Evolutionary conservation across 2,113 vertebrate genomes (phyloP).

Genomic region (Mesembrinibis cayennensis): DNA sequence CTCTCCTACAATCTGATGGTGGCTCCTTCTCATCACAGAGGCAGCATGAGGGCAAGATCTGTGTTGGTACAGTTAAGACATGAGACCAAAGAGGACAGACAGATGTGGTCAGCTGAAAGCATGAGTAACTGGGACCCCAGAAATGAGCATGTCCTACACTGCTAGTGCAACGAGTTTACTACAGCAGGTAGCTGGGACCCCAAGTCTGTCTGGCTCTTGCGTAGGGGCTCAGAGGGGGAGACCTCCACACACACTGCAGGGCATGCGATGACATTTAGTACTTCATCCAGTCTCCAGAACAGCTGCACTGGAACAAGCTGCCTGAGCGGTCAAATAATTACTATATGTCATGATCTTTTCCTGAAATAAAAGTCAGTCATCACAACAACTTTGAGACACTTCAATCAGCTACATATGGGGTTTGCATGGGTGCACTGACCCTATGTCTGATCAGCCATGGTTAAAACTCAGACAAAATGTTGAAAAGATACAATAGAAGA

Average conservation of each 20-base stretch:
- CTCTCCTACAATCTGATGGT: not conserved
- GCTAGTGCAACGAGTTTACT: not conserved
- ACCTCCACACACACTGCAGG: not conserved
- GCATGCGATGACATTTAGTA: not conserved
- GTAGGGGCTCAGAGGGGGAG: not conserved
- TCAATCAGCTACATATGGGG: not conserved
- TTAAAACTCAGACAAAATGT: constrained; percentile 13
- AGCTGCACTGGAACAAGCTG: not conserved
- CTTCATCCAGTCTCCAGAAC: not conserved
- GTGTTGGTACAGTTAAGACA: accelerated
- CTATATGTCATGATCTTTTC: not conserved
- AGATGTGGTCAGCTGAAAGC: not conserved
- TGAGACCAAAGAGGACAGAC: not conserved
- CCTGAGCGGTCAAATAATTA: not conserved
- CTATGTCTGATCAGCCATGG: not conserved
- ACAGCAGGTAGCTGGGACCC: not conserved
- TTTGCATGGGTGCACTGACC: not conserved
- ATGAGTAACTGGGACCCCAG: not conserved
- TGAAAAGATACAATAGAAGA: not conserved
- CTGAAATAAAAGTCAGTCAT: not conserved
- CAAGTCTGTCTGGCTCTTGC: no score
- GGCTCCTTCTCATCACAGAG: not conserved
- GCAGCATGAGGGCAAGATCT: not conserved
- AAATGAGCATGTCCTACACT: not conserved
- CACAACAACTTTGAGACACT: not conserved